A percentile compares a stretch with the other conserved stretches of the same genome.
phyloP scores from a whole-genome alignment of 2,113 vertebrate species.

The Saguinus midas region DNA sequence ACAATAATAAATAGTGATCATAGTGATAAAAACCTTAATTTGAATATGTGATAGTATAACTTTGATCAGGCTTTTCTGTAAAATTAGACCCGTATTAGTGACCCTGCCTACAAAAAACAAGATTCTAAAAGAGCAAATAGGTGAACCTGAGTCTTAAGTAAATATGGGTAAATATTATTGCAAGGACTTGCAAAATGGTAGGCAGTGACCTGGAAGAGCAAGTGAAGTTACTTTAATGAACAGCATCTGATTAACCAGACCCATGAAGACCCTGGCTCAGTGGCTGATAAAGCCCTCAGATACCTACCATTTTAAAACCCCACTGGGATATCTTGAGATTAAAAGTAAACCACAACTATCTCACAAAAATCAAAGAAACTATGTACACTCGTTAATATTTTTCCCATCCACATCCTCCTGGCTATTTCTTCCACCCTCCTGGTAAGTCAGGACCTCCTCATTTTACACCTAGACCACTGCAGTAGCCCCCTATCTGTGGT shows the following conservation, averaged over 20 bases:
- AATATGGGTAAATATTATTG: background rate
- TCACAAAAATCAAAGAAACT: background rate
- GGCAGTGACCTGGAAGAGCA: background rate
- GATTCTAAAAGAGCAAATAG: background rate
- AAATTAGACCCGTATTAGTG: background rate
- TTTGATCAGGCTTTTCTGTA: background rate
- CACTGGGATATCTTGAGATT: background rate
- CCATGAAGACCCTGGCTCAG: background rate
- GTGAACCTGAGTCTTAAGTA: background rate
- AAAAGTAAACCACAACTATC: constrained; percentile 13
- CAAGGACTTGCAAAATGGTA: background rate
- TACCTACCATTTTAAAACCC: background rate
- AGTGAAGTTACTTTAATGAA: background rate
- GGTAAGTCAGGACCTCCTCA: background rate
- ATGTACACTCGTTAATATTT: background rate
- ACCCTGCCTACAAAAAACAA: background rate
- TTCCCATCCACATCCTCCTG: background rate
- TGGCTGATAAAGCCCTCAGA: background rate
- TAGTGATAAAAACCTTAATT: background rate
- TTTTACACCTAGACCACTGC: background rate
- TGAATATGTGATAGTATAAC: background rate
- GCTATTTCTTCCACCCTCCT: background rate
- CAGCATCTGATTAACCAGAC: background rate
- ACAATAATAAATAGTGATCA: background rate
- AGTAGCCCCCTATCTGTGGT: background rate